These are phyloP conservation scores for Leucoraja erinaceus DNA, from an alignment of 2,113 vertebrate genomes.

Conservation along the genomic window DNA sequence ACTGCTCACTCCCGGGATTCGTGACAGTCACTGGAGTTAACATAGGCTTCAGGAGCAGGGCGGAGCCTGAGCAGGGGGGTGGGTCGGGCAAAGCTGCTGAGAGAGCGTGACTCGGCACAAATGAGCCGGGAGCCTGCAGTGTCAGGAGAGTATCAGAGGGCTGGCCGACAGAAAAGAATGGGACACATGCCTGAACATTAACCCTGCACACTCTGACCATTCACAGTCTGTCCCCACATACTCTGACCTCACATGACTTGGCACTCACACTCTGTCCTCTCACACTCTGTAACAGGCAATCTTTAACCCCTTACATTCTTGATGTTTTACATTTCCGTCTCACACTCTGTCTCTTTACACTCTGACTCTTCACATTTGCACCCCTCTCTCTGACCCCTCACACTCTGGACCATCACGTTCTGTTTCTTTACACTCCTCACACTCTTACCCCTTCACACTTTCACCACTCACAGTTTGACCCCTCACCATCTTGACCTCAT, in stretches of 20 bases:
- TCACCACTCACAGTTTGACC: background rate
- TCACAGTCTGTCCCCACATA: background rate
- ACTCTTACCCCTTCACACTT: background rate
- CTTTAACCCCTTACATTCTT: no score
- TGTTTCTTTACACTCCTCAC: background rate
- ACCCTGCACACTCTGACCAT: background rate
- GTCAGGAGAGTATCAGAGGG: no score
- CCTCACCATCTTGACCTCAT: background rate
- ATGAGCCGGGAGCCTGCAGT: no score
- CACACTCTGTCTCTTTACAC: background rate
- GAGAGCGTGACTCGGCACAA: constrained; percentile 20
- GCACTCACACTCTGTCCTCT: background rate
- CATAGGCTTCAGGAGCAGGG: background rate
- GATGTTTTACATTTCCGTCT: no score
- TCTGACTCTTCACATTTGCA: background rate
- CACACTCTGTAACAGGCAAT: no score
- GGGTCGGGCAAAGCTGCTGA: background rate
- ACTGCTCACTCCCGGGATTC: background rate
- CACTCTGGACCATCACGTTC: background rate
- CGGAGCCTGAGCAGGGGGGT: background rate
- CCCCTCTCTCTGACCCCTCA: background rate
- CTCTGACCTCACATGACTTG: background rate
- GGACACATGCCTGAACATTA: background rate
- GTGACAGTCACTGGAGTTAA: background rate
- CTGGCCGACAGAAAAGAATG: background rate